phyloP scores from a whole-genome alignment of 2,113 vertebrate genomes.

The Prunella himalayana region DNA sequence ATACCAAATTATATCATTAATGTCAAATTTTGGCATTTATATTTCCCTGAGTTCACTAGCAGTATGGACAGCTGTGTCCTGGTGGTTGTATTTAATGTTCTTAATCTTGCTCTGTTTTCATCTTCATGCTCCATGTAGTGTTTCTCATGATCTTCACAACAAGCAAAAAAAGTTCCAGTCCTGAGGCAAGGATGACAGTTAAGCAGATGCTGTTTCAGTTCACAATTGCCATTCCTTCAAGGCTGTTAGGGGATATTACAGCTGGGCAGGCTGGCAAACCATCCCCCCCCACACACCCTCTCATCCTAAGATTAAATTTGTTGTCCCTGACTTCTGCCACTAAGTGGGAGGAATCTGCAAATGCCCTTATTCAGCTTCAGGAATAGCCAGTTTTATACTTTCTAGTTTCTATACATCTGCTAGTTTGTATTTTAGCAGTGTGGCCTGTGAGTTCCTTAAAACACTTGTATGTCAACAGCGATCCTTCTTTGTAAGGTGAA shows the following conservation, averaged over 20 bases:
- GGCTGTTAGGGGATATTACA: conserved; percentile 35
- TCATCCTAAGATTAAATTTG: neutral
- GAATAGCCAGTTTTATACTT: neutral
- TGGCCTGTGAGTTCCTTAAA: neutral
- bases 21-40: neutral
- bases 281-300: neutral
- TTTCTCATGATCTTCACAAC: conserved; percentile 69
- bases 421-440: conserved; percentile 21
- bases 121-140: conserved; percentile 56
- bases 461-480: neutral
- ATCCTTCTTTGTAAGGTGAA: neutral
- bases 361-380: neutral
- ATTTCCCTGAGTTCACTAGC: neutral
- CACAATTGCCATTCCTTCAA: conserved; percentile 71
- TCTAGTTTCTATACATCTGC: conserved; percentile 1
- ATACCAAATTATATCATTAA: neutral
- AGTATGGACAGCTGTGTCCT: neutral
- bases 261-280: conserved; percentile 27
- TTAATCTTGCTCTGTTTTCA: conserved; percentile 28
- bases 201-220: conserved; percentile 69
- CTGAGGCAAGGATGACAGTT: conserved; percentile 68
- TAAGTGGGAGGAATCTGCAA: neutral
- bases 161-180: conserved; percentile 64
- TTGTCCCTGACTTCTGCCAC: neutral
- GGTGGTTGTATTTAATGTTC: neutral